Evolutionary conservation across 1,140 invertebrate genomes (phyloP).

Genomic region (Drosophila tristis): DNA sequence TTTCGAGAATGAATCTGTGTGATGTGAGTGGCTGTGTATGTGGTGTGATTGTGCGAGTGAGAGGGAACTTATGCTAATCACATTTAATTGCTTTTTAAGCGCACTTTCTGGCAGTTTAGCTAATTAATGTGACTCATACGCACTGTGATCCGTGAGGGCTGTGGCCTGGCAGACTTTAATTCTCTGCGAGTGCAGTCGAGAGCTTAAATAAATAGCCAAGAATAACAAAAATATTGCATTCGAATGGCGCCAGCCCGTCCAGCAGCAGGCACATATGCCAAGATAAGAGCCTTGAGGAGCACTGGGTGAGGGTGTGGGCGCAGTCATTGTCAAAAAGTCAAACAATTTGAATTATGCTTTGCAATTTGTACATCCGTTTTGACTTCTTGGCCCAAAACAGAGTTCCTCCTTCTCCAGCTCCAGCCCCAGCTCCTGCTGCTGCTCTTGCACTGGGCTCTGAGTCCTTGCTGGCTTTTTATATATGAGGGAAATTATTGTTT

Average conservation of each 20-base stretch:
- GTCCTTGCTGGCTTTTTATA: constrained; percentile 40
- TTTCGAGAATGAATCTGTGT: constrained; percentile 34
- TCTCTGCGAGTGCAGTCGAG: constrained; percentile 24
- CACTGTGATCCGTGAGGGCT: constrained; percentile 12
- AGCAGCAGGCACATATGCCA: constrained; percentile 47
- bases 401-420: constrained; percentile 8
- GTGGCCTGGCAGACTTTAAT: constrained; percentile 23
- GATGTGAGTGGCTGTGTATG: constrained; percentile 12
- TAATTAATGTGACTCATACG: constrained; percentile 79
- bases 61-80: constrained; percentile 79
- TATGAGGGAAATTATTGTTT: constrained; percentile 76
- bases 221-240: constrained; percentile 28
- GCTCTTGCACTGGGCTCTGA: too few relatives aligned
- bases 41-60: neutral
- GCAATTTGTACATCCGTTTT: constrained; percentile 82
- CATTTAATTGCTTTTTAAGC: constrained; percentile 84
- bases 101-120: constrained; percentile 64
- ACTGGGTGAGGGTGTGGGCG: constrained; percentile 21
- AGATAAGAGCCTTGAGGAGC: constrained; percentile 50
- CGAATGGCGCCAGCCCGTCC: constrained; percentile 44
- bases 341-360: constrained; percentile 83
- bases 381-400: constrained; percentile 60
- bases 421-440: too few relatives aligned
- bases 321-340: constrained; percentile 79
- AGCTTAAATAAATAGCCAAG: constrained; percentile 40